Evolutionary conservation across 2,888 invertebrate genomes (phyloP).

Genomic region (Exocentrus adspersus): DNA sequence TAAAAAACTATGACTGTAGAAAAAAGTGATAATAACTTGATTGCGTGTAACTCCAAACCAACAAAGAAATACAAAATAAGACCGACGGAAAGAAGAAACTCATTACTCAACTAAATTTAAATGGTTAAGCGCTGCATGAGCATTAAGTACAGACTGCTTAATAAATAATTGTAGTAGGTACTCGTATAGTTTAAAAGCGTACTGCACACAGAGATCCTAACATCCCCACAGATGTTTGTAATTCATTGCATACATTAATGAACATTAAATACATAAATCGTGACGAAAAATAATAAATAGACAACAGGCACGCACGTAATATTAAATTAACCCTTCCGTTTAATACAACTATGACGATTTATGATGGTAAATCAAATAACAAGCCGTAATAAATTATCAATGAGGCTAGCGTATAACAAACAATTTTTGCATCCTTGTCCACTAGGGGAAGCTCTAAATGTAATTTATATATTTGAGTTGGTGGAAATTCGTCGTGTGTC

Average conservation of each 20-base stretch:
- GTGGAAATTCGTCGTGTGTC: constrained; percentile 37
- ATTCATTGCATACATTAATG: constrained; percentile 6
- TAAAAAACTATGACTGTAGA: too few relatives aligned
- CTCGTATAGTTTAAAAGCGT: background rate
- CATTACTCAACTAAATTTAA: too few relatives aligned
- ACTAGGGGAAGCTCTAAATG: constrained; percentile 44
- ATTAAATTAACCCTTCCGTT: constrained; percentile 39
- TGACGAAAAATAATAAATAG: constrained; percentile 33
- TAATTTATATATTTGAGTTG: constrained; percentile 55
- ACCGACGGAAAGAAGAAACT: too few relatives aligned
- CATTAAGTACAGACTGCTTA: too few relatives aligned
- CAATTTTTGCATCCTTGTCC: constrained; percentile 49
- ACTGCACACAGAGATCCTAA: background rate
- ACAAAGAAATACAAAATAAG: too few relatives aligned
- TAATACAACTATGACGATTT: constrained; percentile 38
- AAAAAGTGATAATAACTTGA: too few relatives aligned
- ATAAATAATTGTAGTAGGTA: background rate
- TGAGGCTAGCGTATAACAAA: constrained; percentile 37
- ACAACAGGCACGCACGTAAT: constrained; percentile 37
- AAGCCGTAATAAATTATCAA: constrained; percentile 40
- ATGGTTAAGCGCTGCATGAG: too few relatives aligned
- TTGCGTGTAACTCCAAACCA: too few relatives aligned
- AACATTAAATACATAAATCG: constrained; percentile 37
- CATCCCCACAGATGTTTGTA: background rate
- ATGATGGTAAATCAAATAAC: constrained; percentile 48